Conservation (phyloP, 2,797 vertebrate species). For the Chromobotia macracanthus region DNA sequence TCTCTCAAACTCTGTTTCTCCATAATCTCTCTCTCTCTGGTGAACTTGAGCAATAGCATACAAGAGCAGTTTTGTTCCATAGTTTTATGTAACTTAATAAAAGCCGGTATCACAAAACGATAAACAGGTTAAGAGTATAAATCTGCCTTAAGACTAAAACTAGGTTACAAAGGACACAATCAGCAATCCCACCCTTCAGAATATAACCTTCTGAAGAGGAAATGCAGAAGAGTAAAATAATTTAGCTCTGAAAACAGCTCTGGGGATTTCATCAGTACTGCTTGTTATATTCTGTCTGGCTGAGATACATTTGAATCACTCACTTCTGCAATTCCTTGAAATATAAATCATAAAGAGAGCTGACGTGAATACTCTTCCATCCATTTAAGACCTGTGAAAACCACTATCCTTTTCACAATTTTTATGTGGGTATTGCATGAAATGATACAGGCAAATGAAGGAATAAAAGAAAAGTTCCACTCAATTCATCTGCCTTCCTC, state of each 20-base stretch:
- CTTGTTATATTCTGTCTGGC: background rate
- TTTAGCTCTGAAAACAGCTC: background rate
- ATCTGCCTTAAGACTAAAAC: too few relatives aligned
- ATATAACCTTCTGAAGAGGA: background rate
- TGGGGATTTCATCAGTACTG: background rate
- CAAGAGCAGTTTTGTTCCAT: too few relatives aligned
- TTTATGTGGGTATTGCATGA: background rate
- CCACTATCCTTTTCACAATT: background rate
- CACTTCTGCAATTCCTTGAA: background rate
- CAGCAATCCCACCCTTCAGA: background rate
- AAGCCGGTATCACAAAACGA: too few relatives aligned
- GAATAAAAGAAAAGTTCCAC: background rate
- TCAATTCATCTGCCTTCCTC: background rate
- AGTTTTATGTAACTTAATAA: too few relatives aligned
- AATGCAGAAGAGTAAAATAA: background rate
- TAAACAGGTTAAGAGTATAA: too few relatives aligned
- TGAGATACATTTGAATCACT: background rate
- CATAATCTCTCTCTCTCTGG: too few relatives aligned
- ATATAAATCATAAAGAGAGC: background rate
- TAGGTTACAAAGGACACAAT: background rate
- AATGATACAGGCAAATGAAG: background rate
- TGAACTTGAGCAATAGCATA: too few relatives aligned
- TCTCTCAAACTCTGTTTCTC: background rate
- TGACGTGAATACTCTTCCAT: background rate
- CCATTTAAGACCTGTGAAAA: background rate